Evolutionary conservation across 2,888 invertebrate species (phyloP).

Genomic region (Microctonus brassicae): DNA sequence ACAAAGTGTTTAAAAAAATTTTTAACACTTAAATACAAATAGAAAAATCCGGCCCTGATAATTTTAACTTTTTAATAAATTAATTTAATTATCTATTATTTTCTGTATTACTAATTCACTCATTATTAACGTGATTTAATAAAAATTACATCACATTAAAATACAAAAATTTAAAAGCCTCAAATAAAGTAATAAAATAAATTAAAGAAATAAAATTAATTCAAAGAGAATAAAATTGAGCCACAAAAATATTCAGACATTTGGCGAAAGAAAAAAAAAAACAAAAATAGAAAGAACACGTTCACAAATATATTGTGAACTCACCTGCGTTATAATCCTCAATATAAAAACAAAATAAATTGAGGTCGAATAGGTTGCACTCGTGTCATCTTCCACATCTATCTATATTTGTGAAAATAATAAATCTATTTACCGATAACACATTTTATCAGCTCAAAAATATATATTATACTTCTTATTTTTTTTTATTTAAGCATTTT

Average conservation of each 20-base stretch:
- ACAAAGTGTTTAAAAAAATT: no score
- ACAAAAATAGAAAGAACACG: slow-evolving; percentile 10
- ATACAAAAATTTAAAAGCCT: not conserved
- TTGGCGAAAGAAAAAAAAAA: not conserved
- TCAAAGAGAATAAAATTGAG: slow-evolving; percentile 10
- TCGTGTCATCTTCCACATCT: slow-evolving; percentile 9
- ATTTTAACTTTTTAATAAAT: not conserved
- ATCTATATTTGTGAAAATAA: slow-evolving; percentile 4
- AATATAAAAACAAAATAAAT: slow-evolving; percentile 6
- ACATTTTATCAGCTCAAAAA: not conserved
- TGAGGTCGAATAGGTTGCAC: not conserved
- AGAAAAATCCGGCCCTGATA: no score
- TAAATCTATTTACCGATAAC: not conserved
- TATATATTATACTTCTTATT: not conserved
- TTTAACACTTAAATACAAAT: no score
- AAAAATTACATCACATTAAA: not conserved
- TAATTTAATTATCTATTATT: not conserved
- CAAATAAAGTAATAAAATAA: not conserved
- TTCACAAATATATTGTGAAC: slow-evolving; percentile 11
- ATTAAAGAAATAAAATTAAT: not conserved
- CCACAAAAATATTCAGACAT: not conserved
- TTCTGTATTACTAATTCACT: not conserved
- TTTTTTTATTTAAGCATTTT: not conserved
- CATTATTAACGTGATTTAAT: not conserved
- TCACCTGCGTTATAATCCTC: not conserved